Evolutionary conservation across 2,888 invertebrate genomes (phyloP).

Genomic region (Lepidonotus clava): DNA sequence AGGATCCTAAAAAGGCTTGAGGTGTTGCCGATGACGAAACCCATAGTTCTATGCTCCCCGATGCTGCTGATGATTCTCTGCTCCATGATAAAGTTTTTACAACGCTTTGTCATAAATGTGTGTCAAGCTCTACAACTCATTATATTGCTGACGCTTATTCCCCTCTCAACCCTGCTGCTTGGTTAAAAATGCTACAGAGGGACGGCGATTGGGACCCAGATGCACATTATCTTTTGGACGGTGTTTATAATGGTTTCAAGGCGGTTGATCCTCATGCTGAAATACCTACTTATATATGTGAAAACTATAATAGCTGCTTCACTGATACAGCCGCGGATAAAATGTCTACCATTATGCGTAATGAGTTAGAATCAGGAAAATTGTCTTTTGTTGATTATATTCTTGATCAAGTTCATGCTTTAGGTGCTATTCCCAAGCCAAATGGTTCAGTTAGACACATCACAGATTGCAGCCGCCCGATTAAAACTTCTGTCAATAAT

Average conservation of each 20-base stretch:
- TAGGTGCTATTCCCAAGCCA: background rate
- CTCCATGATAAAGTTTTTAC: too few species aligned
- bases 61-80: too few species aligned
- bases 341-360: background rate
- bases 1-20: too few species aligned
- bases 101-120: too few species aligned
- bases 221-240: background rate
- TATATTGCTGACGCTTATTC: too few species aligned
- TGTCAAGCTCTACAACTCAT: too few species aligned
- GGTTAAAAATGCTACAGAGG: background rate
- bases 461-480: background rate
- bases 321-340: background rate
- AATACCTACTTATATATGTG: background rate
- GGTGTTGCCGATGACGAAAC: too few species aligned
- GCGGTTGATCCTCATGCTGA: background rate
- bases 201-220: background rate
- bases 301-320: background rate
- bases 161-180: background rate
- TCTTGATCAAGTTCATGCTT: background rate
- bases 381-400: background rate
- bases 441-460: background rate
- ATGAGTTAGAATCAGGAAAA: background rate
- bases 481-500: background rate
- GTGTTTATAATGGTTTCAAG: background rate
- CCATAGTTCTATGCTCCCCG: too few species aligned